A percentile compares a stretch with the other conserved stretches of the same genome.
Conservation (phyloP, 2,113 vertebrate genomes). For the Acanthochromis polyacanthus region DNA sequence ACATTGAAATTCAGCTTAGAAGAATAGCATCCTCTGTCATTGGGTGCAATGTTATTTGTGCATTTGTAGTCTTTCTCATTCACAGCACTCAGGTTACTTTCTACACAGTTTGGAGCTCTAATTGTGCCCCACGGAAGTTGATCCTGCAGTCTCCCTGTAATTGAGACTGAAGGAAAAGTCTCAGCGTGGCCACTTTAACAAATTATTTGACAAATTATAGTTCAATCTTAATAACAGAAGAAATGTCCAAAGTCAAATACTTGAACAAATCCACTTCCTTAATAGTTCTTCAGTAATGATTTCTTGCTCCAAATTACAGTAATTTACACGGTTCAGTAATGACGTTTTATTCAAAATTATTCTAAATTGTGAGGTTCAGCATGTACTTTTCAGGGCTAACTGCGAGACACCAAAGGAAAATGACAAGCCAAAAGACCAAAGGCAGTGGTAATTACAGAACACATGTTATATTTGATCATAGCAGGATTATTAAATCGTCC, state of each 20-base stretch:
- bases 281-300: constrained; percentile 31
- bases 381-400: constrained; percentile 47
- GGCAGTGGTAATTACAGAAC: constrained; percentile 29
- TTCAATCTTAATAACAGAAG: constrained; percentile 35
- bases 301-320: constrained; percentile 56
- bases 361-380: constrained; percentile 32
- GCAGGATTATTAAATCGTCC: constrained; percentile 17
- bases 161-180: constrained; percentile 5
- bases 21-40: constrained; percentile 13
- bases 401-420: constrained; percentile 24
- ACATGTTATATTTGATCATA: constrained; percentile 17
- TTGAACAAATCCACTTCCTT: constrained; percentile 51
- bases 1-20: constrained; percentile 48
- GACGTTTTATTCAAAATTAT: constrained; percentile 38
- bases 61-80: constrained; percentile 25
- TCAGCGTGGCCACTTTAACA: constrained; percentile 15
- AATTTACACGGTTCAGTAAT: constrained; percentile 50
- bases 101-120: constrained; percentile 1
- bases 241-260: constrained; percentile 54
- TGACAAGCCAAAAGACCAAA: constrained; percentile 42
- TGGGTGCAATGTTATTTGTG: constrained; percentile 27
- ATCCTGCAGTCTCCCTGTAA: constrained; percentile 13
- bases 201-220: constrained; percentile 52
- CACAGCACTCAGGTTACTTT: neutral
- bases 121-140: neutral